Evolutionary conservation across 2,888 invertebrate species (phyloP).

Genomic region (Fissipunctia ypsillon): DNA sequence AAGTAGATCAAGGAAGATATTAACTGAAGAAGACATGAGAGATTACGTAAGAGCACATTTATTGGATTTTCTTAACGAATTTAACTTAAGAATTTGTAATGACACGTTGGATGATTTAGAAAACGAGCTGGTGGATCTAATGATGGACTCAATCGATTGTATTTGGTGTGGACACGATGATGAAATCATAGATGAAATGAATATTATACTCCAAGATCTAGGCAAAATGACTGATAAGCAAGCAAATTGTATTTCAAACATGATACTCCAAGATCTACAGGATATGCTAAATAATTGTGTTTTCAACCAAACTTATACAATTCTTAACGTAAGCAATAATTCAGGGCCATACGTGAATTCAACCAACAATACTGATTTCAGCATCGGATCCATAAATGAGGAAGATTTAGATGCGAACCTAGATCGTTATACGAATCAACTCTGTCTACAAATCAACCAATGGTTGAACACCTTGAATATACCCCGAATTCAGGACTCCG

Average conservation of each 20-base stretch:
- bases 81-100: conserved; percentile 57
- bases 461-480: conserved; percentile 76
- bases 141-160: conserved; percentile 71
- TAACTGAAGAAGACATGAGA: conserved; percentile 71
- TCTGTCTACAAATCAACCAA: conserved; percentile 76
- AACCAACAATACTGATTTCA: conserved; percentile 44
- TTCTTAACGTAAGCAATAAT: conserved; percentile 64
- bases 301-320: conserved; percentile 67
- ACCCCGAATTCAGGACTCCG: conserved; percentile 61
- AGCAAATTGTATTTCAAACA: conserved; percentile 69
- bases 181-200: conserved; percentile 69
- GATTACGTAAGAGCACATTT: conserved; percentile 70
- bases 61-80: conserved; percentile 65
- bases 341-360: conserved; percentile 39
- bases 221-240: conserved; percentile 68
- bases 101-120: conserved; percentile 67
- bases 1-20: conserved; percentile 50
- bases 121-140: conserved; percentile 72
- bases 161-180: conserved; percentile 63
- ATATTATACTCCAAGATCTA: conserved; percentile 66
- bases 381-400: conserved; percentile 56
- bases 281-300: conserved; percentile 47
- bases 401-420: conserved; percentile 66
- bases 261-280: conserved; percentile 64
- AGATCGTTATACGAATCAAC: conserved; percentile 67